A percentile compares a stretch with the other conserved stretches of the same genome.
Evolutionary conservation across 1,140 invertebrate species (phyloP).

Genomic region (Agrilus planipennis): DNA sequence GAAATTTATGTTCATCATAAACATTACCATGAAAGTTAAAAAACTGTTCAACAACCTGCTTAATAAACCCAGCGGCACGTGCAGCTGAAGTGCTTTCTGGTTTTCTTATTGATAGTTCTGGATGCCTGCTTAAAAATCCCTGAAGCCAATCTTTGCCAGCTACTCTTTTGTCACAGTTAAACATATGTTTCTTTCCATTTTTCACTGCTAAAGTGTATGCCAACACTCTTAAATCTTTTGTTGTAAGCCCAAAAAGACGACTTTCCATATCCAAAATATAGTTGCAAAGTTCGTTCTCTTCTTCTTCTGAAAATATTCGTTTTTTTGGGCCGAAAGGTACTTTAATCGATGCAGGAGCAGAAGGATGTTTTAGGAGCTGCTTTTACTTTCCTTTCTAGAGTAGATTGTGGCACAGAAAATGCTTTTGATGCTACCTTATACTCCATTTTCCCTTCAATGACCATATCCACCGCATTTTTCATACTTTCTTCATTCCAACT

Average conservation of each 20-base stretch:
- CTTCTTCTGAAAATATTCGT: slow-evolving; percentile 10
- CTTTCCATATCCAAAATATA: slow-evolving; percentile 14
- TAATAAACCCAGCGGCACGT: slow-evolving; percentile 8
- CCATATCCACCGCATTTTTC: slow-evolving; percentile 15
- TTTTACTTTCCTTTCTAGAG: slow-evolving; percentile 12
- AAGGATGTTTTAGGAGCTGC: neutral
- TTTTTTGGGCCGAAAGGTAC: slow-evolving; percentile 7
- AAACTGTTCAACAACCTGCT: slow-evolving; percentile 17
- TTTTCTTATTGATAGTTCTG: slow-evolving; percentile 8
- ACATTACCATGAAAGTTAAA: slow-evolving; percentile 5
- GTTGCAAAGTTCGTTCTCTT: slow-evolving; percentile 11
- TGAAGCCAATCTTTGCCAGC: slow-evolving; percentile 13
- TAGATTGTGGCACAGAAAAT: slow-evolving; percentile 12
- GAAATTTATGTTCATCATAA: slow-evolving; percentile 1
- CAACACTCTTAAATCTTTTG: slow-evolving; percentile 6
- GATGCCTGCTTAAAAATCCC: slow-evolving; percentile 15
- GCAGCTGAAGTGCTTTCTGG: slow-evolving; percentile 8
- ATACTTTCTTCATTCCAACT: slow-evolving; percentile 18
- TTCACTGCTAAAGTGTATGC: slow-evolving; percentile 15
- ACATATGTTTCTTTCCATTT: slow-evolving; percentile 14
- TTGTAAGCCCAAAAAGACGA: slow-evolving; percentile 15
- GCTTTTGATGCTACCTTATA: slow-evolving; percentile 12
- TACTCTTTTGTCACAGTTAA: slow-evolving; percentile 7
- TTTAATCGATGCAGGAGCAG: neutral
- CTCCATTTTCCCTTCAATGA: slow-evolving; percentile 12